Base-by-base conservation (phyloP, 2,888 invertebrate species). In the Caenorhabditis sp. region DNA sequence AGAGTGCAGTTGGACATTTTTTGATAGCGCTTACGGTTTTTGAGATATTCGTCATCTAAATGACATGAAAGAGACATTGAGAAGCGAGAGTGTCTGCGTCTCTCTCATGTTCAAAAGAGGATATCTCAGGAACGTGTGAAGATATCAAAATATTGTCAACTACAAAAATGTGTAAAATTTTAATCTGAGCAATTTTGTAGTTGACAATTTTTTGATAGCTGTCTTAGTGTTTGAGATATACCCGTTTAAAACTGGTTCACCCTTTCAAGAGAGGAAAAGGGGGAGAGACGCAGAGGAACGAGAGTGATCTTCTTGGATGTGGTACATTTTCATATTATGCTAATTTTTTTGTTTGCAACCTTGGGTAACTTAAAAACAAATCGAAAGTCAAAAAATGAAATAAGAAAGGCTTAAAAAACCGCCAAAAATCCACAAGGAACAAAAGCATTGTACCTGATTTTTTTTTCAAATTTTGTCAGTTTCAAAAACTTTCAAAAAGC, bases 121-220 rank as follows among this genome's bases (percentile, higher is more conserved):
- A 26, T 54, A 54, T 26, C 24, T 54, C 26, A 12, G 26, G 19
- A 54, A 54, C 14, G 2, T 8, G 10, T 2, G 26, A 0, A 54
- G 54, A 12, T 54, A 14, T 2, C 2, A 26, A 54, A 54, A 54
- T 26, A 14, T 7, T 1, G 1, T 54, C 26, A 54, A 54, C 12
- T 24, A 24, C 3, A 26, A 54, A 54, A 54, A 26, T 54, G 26
- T 54, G 12, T 0, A 24, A 54, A 54, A 54, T 54, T 26, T 54
- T 24, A 54, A 14, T 12, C 14, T 14, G 54, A 54, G 24, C 54
- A 54, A 26, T 54, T 26, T 54, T 54, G 54, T 54, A 54, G 26
- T 54, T 54, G 26, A 54, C 12, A 54, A 54, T 4, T 54, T 54
- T 54, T 12, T 54, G 54, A 54, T 54, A 54, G 12, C 26, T 54